Percentiles rank a stretch among this genome's conserved stretches.
Conservation (phyloP, 2,797 vertebrate genomes). For the Paguma larvata region DNA sequence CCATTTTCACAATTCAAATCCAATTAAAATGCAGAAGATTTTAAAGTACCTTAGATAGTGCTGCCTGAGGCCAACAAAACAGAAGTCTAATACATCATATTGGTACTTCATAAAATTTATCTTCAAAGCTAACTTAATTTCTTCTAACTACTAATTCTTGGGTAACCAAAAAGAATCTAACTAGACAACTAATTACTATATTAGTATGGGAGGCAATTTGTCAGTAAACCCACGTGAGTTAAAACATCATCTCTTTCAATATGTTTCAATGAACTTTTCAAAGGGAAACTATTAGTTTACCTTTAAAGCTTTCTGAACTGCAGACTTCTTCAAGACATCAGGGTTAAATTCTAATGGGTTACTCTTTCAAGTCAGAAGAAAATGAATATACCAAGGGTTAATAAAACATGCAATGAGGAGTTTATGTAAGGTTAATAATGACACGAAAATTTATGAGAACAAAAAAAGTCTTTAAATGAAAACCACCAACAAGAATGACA, state of each 20-base stretch:
- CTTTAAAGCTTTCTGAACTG: slow-evolving; percentile 96
- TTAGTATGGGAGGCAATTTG: background rate
- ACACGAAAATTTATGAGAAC: slow-evolving; percentile 80
- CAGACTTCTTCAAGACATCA: slow-evolving; percentile 95
- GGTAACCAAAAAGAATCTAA: background rate
- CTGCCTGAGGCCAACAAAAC: background rate
- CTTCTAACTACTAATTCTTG: background rate
- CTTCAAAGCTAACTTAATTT: background rate
- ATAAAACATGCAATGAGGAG: slow-evolving; percentile 92
- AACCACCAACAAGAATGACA: slow-evolving; percentile 66
- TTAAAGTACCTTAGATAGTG: background rate
- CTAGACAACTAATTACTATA: background rate
- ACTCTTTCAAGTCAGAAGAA: slow-evolving; percentile 95
- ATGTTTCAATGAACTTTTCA: slow-evolving; percentile 74
- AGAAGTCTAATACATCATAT: background rate
- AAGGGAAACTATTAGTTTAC: slow-evolving; percentile 92
- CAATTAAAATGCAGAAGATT: slow-evolving; percentile 53
- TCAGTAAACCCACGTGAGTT: background rate
- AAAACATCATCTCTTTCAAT: slow-evolving; percentile 79
- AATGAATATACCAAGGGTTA: slow-evolving; percentile 94
- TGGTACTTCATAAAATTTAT: slow-evolving; percentile 10
- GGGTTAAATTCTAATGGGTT: slow-evolving; percentile 98
- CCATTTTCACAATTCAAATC: slow-evolving; percentile 26
- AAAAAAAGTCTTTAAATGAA: slow-evolving; percentile 72
- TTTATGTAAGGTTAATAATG: slow-evolving; percentile 89